phyloP scores from a whole-genome alignment of 2,113 vertebrate genomes.

The Platycercus adscitus region DNA sequence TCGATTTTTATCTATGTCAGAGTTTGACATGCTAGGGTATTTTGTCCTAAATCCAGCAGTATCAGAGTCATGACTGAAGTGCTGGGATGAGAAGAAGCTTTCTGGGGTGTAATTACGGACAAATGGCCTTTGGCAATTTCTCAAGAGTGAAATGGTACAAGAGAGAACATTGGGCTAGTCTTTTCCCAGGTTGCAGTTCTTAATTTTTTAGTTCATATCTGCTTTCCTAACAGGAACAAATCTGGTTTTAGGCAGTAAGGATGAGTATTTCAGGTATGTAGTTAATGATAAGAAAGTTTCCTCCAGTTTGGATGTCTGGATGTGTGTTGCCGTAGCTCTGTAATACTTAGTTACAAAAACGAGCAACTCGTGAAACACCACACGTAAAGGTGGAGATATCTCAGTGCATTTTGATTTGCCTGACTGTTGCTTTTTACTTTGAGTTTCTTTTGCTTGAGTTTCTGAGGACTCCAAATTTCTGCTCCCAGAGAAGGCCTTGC shows the following conservation, averaged over 20 bases:
- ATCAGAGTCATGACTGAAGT: background rate
- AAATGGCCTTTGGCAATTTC: background rate
- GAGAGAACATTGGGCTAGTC: background rate
- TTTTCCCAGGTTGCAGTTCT: background rate
- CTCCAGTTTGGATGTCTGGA: rapidly evolving
- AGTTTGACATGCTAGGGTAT: background rate
- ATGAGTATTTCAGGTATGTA: background rate
- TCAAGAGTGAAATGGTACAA: background rate
- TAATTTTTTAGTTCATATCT: background rate
- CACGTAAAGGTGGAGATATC: background rate
- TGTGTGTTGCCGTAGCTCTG: background rate
- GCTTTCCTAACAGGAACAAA: background rate
- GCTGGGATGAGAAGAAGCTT: background rate
- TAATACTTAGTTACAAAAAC: background rate
- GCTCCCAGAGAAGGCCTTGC: background rate
- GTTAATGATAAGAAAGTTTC: background rate
- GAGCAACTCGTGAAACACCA: background rate
- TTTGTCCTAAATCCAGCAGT: background rate
- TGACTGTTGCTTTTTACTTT: background rate
- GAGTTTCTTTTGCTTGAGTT: background rate
- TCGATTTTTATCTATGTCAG: background rate
- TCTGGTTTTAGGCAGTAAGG: background rate
- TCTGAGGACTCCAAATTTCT: background rate
- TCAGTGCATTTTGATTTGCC: background rate
- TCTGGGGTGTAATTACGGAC: background rate